A percentile compares a stretch with the other conserved stretches of the same genome.
Conservation (phyloP, 2,113 vertebrate species). For the Camelus bactrianus region DNA sequence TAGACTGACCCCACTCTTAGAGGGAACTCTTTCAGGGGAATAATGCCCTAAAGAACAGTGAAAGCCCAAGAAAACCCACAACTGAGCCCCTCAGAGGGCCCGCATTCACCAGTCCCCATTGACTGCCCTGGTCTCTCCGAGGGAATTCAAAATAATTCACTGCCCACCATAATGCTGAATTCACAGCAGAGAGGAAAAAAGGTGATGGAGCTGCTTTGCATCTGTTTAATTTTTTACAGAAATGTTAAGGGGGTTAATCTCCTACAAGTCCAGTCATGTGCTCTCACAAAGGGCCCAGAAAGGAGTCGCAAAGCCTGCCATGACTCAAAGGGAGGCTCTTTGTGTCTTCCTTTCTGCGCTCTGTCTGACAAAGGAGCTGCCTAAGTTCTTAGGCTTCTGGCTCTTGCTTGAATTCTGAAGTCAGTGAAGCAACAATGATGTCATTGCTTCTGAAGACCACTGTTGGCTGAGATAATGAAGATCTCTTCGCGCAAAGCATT, state of each 20-base stretch:
- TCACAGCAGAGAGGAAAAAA: constrained; percentile 69
- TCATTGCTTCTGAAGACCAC: not conserved
- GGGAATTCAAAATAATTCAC: constrained; percentile 71
- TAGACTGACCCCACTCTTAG: constrained; percentile 79
- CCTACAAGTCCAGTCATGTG: constrained; percentile 78
- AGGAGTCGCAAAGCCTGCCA: constrained; percentile 72
- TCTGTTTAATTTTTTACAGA: constrained; percentile 76
- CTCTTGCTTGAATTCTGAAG: constrained; percentile 64
- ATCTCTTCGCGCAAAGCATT: not conserved
- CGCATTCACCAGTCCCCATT: constrained; percentile 50
- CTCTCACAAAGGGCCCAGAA: constrained; percentile 73
- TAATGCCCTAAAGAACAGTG: constrained; percentile 78
- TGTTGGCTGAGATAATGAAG: constrained; percentile 18
- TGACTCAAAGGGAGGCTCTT: constrained; percentile 32
- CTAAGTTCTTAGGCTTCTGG: not conserved
- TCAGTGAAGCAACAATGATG: constrained; percentile 59
- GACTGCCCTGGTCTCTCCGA: constrained; percentile 37
- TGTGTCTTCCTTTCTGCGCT: constrained; percentile 58
- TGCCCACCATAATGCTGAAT: constrained; percentile 69
- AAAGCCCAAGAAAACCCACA: constrained; percentile 76
- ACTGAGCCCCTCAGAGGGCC: constrained; percentile 65
- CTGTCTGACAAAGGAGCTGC: constrained; percentile 36
- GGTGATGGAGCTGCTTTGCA: constrained; percentile 69
- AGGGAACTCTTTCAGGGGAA: constrained; percentile 82
- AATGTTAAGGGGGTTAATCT: constrained; percentile 82